phyloP scores from a whole-genome alignment of 2,888 invertebrate species.

The Thumatha senex region DNA sequence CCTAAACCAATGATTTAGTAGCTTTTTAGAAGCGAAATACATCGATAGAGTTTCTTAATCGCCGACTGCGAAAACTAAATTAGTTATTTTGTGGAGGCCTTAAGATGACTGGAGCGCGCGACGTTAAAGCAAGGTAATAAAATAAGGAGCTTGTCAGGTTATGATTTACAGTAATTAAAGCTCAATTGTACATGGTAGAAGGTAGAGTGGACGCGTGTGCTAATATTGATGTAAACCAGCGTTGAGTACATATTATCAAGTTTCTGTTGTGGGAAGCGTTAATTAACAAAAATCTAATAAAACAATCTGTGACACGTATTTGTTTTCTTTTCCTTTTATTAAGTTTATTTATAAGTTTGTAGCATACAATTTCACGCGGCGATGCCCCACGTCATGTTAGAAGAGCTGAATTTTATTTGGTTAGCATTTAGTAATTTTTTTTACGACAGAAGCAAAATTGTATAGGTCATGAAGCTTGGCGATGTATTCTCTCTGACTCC shows the following conservation, averaged over 20 bases:
- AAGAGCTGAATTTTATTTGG: too few relatives aligned
- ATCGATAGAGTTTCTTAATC: too few relatives aligned
- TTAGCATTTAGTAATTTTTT: too few relatives aligned
- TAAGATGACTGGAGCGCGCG: constrained; percentile 10
- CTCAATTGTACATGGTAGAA: constrained; percentile 52
- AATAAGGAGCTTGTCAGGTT: constrained; percentile 22
- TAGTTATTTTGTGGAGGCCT: too few relatives aligned
- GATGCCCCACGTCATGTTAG: too few relatives aligned
- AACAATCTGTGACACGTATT: constrained; percentile 52
- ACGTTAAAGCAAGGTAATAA: constrained; percentile 12
- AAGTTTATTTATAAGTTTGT: background rate
- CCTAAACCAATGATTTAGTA: too few relatives aligned
- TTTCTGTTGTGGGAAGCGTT: constrained; percentile 68
- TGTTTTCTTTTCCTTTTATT: constrained; percentile 35
- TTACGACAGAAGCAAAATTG: too few relatives aligned
- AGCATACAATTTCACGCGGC: too few relatives aligned
- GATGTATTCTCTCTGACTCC: too few relatives aligned
- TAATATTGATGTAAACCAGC: constrained; percentile 46
- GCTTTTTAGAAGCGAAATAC: too few relatives aligned
- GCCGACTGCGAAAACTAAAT: too few relatives aligned
- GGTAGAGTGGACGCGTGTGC: constrained; percentile 34
- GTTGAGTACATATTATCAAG: constrained; percentile 57
- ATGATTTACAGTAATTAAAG: constrained; percentile 54
- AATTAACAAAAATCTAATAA: constrained; percentile 80
- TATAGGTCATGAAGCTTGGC: too few relatives aligned